A percentile compares a stretch with the other conserved stretches of the same genome.
Conservation (phyloP, 2,888 invertebrate species). For the Cancer borealis region DNA sequence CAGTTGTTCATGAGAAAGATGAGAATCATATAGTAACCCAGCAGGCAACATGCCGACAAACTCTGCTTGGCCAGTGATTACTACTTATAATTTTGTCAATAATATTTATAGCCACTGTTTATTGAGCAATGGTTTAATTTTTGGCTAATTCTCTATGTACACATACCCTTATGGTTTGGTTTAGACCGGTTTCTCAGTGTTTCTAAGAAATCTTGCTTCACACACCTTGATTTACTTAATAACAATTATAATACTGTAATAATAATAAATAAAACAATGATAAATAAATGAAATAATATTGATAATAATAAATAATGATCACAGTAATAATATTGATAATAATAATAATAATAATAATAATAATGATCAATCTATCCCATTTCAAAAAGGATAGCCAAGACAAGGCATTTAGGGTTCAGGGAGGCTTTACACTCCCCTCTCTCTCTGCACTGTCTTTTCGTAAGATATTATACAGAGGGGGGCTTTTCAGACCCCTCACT, state of each 20-base stretch:
- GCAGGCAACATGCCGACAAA: not conserved
- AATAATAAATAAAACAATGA: not conserved
- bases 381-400: too few species aligned
- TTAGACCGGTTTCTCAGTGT: not conserved
- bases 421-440: too few species aligned
- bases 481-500: too few species aligned
- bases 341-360: conserved; percentile 7
- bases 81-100: not conserved
- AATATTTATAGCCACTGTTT: not conserved
- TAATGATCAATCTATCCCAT: not conserved
- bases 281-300: not conserved
- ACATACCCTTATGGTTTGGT: not conserved
- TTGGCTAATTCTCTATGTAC: not conserved
- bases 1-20: not conserved
- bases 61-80: not conserved
- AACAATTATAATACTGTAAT: not conserved
- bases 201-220: not conserved
- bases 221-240: too few species aligned
- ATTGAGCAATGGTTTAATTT: too few species aligned
- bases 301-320: not conserved
- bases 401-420: too few species aligned
- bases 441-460: too few species aligned
- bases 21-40: not conserved
- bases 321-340: not conserved
- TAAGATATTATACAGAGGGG: too few species aligned